Evolutionary conservation across 2,797 vertebrate species (phyloP), one percentile per base, ranked within the genome.

Genomic region (Aplochiton taeniatus): DNA sequence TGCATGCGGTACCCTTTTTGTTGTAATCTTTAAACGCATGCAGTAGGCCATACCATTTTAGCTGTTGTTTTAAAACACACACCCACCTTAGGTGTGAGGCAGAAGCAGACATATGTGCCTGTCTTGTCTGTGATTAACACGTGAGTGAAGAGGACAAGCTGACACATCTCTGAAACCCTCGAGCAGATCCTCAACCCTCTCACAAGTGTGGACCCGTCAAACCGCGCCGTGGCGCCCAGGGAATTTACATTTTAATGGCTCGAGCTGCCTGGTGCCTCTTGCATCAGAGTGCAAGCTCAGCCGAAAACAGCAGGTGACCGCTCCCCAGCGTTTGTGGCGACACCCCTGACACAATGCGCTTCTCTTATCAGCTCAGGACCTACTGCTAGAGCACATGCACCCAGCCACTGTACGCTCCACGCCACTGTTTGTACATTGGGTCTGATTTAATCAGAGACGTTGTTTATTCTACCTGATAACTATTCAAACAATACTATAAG

Each of bases 231-330:
- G 31, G 51, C 18, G 77, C 70, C 65, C 61, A 67, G 62, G 50
- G 72, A 79, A 87, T 86, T 80, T 82, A 76, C 85, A 85, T 88
- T 77, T 86, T 85, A 86, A 86, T 86, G 69, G 78, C 65, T 71
- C 14, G 68, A 73, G 69, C 76, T 77, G 75, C 74, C 73, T 53
- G 4, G 19, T 73, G 78, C 65, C 56, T 48, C 52, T n/a, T 53
- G 60, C 71, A 75, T 76, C 67, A 72, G 73, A 80, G 62, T 82
- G 82, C 83, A 83, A 83, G 78, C 85, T 88, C 85, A 87, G 82
- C 78, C 78, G 64, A 85, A n/a, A 85, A 83, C 63, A 43, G 48
- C 19, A 72, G 68, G 61, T 82, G 77, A 78, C 73, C 83, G 82
- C 68, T 45, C 74, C 45, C 20, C 13, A 55, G 66, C 42, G 66